A percentile compares a stretch with the other conserved stretches of the same genome.
phyloP scores from a whole-genome alignment of 1,140 invertebrate species.

The Sinonovacula constricta region DNA sequence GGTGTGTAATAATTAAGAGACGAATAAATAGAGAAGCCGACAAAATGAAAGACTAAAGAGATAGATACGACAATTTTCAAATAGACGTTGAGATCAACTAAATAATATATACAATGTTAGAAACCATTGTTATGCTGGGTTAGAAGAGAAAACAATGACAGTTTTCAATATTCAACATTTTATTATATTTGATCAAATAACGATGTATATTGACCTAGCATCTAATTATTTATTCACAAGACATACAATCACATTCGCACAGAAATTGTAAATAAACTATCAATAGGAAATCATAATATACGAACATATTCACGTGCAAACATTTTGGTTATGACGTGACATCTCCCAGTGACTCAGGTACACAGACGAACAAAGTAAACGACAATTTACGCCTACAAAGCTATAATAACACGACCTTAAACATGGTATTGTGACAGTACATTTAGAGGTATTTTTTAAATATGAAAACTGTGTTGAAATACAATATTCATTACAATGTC shows the following conservation, averaged over 20 bases:
- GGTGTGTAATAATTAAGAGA: too few species aligned
- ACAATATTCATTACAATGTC: too few species aligned
- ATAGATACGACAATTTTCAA: too few species aligned
- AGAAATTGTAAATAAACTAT: slow-evolving; percentile 13
- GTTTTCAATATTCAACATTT: slow-evolving; percentile 38
- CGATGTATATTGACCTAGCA: slow-evolving; percentile 40
- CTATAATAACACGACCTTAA: background rate
- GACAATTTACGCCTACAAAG: background rate
- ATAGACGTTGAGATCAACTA: too few species aligned
- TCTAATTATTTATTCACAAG: slow-evolving; percentile 7
- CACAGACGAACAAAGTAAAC: background rate
- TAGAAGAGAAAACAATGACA: background rate
- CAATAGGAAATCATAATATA: background rate
- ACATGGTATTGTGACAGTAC: too few species aligned
- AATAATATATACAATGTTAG: too few species aligned
- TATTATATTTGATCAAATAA: slow-evolving; percentile 34
- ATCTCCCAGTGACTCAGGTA: background rate
- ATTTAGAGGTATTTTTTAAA: too few species aligned
- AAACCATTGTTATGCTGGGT: background rate
- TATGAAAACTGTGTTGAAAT: too few species aligned
- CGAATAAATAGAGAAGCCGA: too few species aligned
- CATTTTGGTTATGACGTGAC: background rate
- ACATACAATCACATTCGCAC: background rate
- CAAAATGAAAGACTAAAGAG: too few species aligned
- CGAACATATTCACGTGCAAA: background rate